Evolutionary conservation across 2,113 vertebrate genomes (phyloP), one percentile per base, ranked within the genome.

Genomic region (Chiloscyllium plagiosum): DNA sequence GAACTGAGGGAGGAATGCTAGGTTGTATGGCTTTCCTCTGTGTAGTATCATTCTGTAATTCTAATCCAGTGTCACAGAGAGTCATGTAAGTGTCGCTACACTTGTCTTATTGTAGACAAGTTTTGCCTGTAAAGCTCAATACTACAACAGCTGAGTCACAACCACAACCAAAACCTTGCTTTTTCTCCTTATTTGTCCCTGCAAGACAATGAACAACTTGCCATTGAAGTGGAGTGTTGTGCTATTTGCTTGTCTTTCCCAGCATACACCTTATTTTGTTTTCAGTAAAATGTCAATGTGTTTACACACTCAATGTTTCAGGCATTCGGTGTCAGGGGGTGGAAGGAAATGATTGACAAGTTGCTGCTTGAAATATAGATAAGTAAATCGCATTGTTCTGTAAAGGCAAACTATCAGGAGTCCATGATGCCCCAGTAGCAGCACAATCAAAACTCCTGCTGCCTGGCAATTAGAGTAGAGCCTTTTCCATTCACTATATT

Each of bases 271-370:
- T 50, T 52, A 8, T 17, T 69, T 33, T 76, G 69, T 50, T 72
- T 95, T 70, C 94, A 95, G 22, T 95, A 26, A 50, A 72, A 52
- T 95, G 94, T 95, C 68, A 72, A 70, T 50, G 72, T 72, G 68
- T 95, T 95, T 95, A 47, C 24, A 72, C n/a, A 42, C 94, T 95
- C 69, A 24, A 76, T 95, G 94, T 95, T 95, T 95, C 26, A 33
- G 47, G 42, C 69, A 26, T 47, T 24, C 52, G 15, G 69, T 95
- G 69, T 72, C 68, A 95, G 42, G 50, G 19, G 20, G 42, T 95
- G 94, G 42, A 95, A 72, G 13, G 47, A 72, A 52, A 76, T 95
- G 69, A 95, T 72, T 95, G 69, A 47, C 94, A 95, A 69, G 47
- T 50, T 52, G 42, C 52, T 52, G 94, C 68, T 95, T 52, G 42